These are phyloP conservation scores for Strigamia crassipes DNA, from an alignment of 2,888 invertebrate genomes.

Conservation along the genomic window DNA sequence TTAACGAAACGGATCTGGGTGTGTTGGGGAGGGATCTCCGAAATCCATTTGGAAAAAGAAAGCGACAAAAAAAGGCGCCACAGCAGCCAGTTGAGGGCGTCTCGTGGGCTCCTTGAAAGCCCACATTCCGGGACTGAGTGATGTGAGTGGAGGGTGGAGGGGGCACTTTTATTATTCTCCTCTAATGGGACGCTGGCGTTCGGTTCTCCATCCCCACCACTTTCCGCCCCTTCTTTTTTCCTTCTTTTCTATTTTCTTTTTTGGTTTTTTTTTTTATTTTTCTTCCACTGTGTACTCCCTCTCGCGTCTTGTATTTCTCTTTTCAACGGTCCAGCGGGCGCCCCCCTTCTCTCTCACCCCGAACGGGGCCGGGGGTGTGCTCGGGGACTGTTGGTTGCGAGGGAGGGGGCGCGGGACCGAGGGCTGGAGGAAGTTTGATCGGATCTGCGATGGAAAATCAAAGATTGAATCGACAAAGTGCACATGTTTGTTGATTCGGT, in stretches of 20 bases:
- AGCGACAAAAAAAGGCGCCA: constrained; percentile 42
- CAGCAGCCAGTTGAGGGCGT: constrained; percentile 42
- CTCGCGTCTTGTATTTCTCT: not conserved
- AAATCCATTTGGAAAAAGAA: constrained; percentile 42
- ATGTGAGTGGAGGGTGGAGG: constrained; percentile 39
- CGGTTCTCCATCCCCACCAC: constrained; percentile 43
- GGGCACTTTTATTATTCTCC: constrained; percentile 39
- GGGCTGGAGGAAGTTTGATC: not conserved
- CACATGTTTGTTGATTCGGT: constrained; percentile 1
- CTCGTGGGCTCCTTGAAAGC: constrained; percentile 42
- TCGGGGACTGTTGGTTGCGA: not conserved
- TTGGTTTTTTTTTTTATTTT: not conserved
- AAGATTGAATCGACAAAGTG: constrained; percentile 17
- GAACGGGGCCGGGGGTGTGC: too few relatives aligned
- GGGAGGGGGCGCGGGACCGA: not conserved
- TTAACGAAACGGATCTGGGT: constrained; percentile 42
- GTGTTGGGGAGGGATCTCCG: constrained; percentile 42
- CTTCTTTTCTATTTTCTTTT: not conserved
- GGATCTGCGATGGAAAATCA: not conserved
- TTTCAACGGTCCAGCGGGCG: not conserved
- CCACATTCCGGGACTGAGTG: constrained; percentile 42
- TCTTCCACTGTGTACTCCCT: not conserved
- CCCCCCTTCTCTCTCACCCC: too few relatives aligned
- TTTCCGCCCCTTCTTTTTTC: constrained; percentile 37
- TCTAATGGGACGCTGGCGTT: constrained; percentile 43